Evolutionary conservation across 2,888 invertebrate species (phyloP), one percentile per base, ranked within the genome.

Genomic region (Drosophila stalkeri): DNA sequence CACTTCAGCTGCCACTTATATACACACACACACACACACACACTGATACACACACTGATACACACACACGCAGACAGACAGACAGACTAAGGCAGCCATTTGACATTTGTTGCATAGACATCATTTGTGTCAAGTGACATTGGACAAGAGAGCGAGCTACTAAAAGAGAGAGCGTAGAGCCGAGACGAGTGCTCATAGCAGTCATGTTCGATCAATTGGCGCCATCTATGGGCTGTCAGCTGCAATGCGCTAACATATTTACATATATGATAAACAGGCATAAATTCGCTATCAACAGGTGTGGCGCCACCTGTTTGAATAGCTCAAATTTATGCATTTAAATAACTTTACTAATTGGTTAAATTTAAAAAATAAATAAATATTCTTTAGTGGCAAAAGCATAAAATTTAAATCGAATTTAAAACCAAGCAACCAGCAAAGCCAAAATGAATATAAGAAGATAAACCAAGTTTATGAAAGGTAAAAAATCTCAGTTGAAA

Each of bases 51-150:
- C 1, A 56, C n/a, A 71, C 51, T n/a, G n/a, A n/a, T n/a, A n/a
- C 11, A 49, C 11, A 18, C 1, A 56, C n/a, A 71, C 51, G 4
- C 8, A 49, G 2, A 18, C 4, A 56, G 11, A 70, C 51, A 56
- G 9, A 18, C 27, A 55, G 49, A 37, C 39, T 31, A 39, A 33
- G 68, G 7, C 39, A 37, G 31, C 41, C 51, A 41, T 72, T 67
- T 72, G 49, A 55, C 77, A 77, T 76, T 77, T 77, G 64, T 77
- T 77, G 73, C 72, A 69, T 69, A 49, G 77, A 64, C 72, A 52
- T 49, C 71, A 66, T 66, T 63, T 56, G 65, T 62, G 72, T 65
- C 73, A 74, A 68, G 55, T 52, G 51, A 5, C n/a, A 31, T 37
- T 37, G 6, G 16, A 37, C 7, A 37, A 9, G 27, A 46, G 20